phyloP scores from a whole-genome alignment of 2,888 invertebrate genomes.

The Papilio elwesi region DNA sequence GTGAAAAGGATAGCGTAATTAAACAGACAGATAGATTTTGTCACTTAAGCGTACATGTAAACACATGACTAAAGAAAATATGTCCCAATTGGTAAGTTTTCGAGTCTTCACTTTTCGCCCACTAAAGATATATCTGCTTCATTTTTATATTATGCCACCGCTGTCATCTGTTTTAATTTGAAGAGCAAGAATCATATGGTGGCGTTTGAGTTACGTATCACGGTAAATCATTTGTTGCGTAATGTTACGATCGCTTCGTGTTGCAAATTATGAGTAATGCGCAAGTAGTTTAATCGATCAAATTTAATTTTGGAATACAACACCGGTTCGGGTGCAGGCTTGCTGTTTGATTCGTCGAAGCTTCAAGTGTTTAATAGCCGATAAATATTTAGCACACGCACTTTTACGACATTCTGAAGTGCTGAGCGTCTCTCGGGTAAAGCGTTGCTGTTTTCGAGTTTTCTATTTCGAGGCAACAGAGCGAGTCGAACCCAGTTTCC shows the following conservation, averaged over 20 bases:
- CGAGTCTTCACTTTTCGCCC: too few species aligned
- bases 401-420: constrained; percentile 67
- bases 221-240: too few species aligned
- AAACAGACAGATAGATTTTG: too few species aligned
- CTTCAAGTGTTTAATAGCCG: constrained; percentile 62
- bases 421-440: constrained; percentile 47
- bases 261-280: constrained; percentile 11
- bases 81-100: too few species aligned
- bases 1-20: too few species aligned
- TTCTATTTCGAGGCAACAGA: constrained; percentile 71
- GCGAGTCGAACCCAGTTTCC: constrained; percentile 58
- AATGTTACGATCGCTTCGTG: neutral
- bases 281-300: constrained; percentile 6
- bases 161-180: too few species aligned
- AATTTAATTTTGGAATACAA: constrained; percentile 56
- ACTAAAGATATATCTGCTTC: too few species aligned
- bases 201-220: too few species aligned
- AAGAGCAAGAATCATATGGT: too few species aligned
- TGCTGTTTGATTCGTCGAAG: constrained; percentile 46
- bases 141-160: too few species aligned
- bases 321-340: constrained; percentile 48
- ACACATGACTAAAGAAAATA: too few species aligned
- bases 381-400: constrained; percentile 61
- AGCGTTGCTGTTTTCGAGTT: constrained; percentile 57
- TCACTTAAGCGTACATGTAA: too few species aligned